phyloP scores from a whole-genome alignment of 2,888 invertebrate genomes.

The Caenorhabditis drosophilae region DNA sequence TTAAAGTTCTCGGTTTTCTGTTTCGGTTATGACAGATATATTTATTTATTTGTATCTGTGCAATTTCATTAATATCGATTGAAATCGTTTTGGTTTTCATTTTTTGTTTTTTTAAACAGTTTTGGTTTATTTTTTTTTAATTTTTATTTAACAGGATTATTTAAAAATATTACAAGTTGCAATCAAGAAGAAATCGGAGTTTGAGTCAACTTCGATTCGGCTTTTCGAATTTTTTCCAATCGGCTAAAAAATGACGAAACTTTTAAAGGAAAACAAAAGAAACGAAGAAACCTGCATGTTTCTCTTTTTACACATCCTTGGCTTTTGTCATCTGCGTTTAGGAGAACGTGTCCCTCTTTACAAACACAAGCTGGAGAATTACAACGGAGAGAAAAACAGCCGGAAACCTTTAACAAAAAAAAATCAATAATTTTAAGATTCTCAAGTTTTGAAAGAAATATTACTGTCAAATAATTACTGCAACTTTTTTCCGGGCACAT shows the following conservation, averaged over 20 bases:
- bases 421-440: not conserved
- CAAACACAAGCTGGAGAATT: slow-evolving; percentile 46
- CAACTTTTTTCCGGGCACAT: slow-evolving; percentile 48
- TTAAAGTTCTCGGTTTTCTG: not conserved
- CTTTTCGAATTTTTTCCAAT: slow-evolving; percentile 10
- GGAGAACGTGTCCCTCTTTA: slow-evolving; percentile 45
- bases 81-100: no score
- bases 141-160: not conserved
- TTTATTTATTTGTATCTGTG: not conserved
- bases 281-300: slow-evolving; percentile 16
- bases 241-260: slow-evolving; percentile 5
- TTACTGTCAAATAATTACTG: slow-evolving; percentile 23
- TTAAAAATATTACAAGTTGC: slow-evolving; percentile 1
- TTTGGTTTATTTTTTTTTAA: not conserved
- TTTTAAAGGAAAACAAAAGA: not conserved
- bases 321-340: slow-evolving; percentile 20
- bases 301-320: slow-evolving; percentile 45
- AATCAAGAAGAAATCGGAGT: not conserved
- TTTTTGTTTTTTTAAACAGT: not conserved
- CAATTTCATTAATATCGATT: no score
- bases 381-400: slow-evolving; percentile 55
- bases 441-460: not conserved
- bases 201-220: not conserved
- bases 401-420: slow-evolving; percentile 24
- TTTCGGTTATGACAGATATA: not conserved